These are phyloP conservation scores for Agrotis segetum DNA, from an alignment of 2,888 invertebrate genomes.

Conservation along the genomic window DNA sequence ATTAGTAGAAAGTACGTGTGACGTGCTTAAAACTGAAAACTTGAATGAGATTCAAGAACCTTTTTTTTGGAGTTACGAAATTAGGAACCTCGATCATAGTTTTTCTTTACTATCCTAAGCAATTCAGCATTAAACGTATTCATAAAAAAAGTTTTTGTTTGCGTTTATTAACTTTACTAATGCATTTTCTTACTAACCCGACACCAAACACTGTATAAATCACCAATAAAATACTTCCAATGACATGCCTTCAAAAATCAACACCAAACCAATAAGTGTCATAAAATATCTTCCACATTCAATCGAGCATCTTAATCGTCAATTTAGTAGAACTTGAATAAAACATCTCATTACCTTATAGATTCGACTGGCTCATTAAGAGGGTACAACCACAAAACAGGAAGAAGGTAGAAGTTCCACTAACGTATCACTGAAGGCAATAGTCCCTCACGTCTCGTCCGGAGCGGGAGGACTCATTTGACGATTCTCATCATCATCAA, in stretches of 20 bases:
- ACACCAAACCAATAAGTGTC: conserved; percentile 25
- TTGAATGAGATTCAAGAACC: no score
- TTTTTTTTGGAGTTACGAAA: no score
- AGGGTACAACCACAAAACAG: background rate
- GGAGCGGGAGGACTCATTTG: no score
- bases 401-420: conserved; percentile 11
- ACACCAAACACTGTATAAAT: background rate
- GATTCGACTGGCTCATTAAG: conserved; percentile 53
- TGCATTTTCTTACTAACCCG: background rate
- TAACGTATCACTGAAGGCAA: background rate
- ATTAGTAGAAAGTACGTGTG: no score
- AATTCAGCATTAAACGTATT: no score
- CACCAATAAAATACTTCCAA: conserved; percentile 2
- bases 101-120: no score
- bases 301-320: conserved; percentile 25
- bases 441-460: no score
- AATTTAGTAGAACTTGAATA: conserved; percentile 26
- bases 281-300: conserved; percentile 34
- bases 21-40: no score
- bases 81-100: no score
- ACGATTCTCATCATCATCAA: no score
- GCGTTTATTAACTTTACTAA: no score
- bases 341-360: conserved; percentile 47
- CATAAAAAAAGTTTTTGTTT: no score
- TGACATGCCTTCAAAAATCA: conserved; percentile 23